Base-by-base conservation (phyloP, 2,797 vertebrate genomes). In the Molossus molossus region DNA sequence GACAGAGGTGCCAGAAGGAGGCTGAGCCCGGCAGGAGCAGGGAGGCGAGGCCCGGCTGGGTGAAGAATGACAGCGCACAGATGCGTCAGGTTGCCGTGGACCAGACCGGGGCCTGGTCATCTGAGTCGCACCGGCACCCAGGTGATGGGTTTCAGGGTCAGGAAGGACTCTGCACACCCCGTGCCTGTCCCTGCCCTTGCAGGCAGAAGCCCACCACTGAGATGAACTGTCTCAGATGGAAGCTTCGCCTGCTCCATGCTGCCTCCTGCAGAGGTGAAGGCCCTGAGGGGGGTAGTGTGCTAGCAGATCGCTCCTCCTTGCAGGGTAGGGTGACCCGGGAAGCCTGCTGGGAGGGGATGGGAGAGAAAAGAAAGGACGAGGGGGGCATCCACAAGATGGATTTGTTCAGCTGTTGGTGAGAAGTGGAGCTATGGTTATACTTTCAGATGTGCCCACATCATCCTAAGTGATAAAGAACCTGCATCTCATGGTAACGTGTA, bases 11-110 rank as follows among this genome's bases (percentile, higher is more conserved):
- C 27, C 53, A 27, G 21, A 3, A 12, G 65, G 29, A 58, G 21
- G n/a, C 62, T 33, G 8, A 37, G 45, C 20, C 2, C 29, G 73
- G n/a, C 9, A 0, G 60, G n/a, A 0, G 21, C 10, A 0, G 12
- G 27, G 65, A 45, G 33, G 33, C 3, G 17, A 81, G 40, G 13
- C 2, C 9, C n/a, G 65, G 62, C 27, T 60, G 6, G 50, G 13
- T 25, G 62, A 75, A 13, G 1, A 2, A 76, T 0, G 17, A 76
- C 1, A 5, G 45, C 4, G 18, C 69, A 21, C 5, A 8, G 25
- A 67, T 11, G 55, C 37, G 27, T 20, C 8, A 21, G 45, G 11
- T 55, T n/a, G n/a, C 18, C 21, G 3, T 12, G 37, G 15, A 29
- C 11, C 20, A 45, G 37, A 14, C 2, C 55, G 18, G 84, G 45